Conservation (phyloP, 1,140 invertebrate genomes). For the Drosophila rhopaloa region DNA sequence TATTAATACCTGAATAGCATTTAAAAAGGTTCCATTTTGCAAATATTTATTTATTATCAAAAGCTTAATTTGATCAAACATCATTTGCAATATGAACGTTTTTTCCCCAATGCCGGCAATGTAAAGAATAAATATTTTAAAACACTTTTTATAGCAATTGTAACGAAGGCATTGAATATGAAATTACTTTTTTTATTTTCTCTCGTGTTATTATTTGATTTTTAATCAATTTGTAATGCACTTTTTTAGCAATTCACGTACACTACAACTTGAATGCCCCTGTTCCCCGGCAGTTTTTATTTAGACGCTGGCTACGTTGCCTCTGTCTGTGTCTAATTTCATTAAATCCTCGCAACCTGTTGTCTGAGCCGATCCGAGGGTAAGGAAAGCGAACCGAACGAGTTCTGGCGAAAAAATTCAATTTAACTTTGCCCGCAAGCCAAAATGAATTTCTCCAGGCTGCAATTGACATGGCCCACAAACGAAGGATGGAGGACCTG, state of each 20-base stretch:
- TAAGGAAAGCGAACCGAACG: constrained; percentile 42
- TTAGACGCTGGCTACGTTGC: constrained; percentile 12
- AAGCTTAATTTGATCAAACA: too few species aligned
- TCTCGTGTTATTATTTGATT: too few species aligned
- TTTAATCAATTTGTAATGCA: neutral
- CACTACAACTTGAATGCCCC: constrained; percentile 2
- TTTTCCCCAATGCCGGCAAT: too few species aligned
- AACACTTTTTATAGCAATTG: too few species aligned
- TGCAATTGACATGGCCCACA: constrained; percentile 57
- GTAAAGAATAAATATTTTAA: too few species aligned
- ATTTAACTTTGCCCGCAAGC: constrained; percentile 66
- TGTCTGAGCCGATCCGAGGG: constrained; percentile 39
- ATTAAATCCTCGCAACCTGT: constrained; percentile 73
- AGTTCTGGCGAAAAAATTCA: constrained; percentile 63
- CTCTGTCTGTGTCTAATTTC: constrained; percentile 56
- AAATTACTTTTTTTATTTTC: neutral
- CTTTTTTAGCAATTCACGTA: neutral
- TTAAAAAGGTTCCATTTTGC: too few species aligned
- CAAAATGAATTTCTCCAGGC: constrained; percentile 46
- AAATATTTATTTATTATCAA: too few species aligned
- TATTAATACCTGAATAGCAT: too few species aligned
- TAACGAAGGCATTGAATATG: too few species aligned
- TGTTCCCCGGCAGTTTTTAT: constrained; percentile 22
- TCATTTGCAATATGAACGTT: too few species aligned
- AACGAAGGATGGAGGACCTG: constrained; percentile 3